Percentiles rank a stretch among this genome's conserved stretches.
These are phyloP conservation scores for Rhadinocentrus ornatus DNA, from an alignment of 2,797 vertebrate species.

Conservation along the genomic window DNA sequence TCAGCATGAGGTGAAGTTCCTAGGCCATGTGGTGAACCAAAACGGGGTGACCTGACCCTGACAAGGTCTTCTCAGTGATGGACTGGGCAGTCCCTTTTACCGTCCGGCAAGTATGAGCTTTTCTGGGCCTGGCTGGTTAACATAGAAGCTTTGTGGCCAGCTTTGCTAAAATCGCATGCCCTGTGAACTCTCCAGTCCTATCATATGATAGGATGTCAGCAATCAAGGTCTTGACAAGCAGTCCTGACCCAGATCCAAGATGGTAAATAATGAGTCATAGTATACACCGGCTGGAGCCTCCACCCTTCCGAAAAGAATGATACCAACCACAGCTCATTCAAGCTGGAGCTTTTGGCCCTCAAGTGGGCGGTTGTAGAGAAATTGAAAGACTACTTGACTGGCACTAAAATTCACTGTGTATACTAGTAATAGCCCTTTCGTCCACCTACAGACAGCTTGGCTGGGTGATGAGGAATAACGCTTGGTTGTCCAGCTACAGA, in stretches of 20 bases:
- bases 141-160: too few relatives aligned
- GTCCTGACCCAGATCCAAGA: not conserved
- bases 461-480: not conserved
- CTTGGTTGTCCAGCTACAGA: not conserved
- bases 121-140: too few relatives aligned
- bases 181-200: not conserved
- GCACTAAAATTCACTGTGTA: fast-evolving
- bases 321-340: constrained; percentile 7
- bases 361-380: not conserved
- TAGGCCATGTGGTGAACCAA: too few relatives aligned
- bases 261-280: not conserved
- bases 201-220: constrained; percentile 4
- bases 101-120: too few relatives aligned
- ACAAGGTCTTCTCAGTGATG: too few relatives aligned
- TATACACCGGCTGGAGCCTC: not conserved
- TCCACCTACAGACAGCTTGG: not conserved
- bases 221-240: not conserved
- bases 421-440: not conserved
- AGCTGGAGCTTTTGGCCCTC: not conserved
- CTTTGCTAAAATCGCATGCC: too few relatives aligned
- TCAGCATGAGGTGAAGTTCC: too few relatives aligned
- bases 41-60: too few relatives aligned
- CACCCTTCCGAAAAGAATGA: not conserved
- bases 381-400: not conserved
- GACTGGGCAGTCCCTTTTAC: too few relatives aligned